Evolutionary conservation across 2,113 vertebrate species (phyloP), one percentile per base, ranked within the genome.

Genomic region (Rhadina sibilatrix): DNA sequence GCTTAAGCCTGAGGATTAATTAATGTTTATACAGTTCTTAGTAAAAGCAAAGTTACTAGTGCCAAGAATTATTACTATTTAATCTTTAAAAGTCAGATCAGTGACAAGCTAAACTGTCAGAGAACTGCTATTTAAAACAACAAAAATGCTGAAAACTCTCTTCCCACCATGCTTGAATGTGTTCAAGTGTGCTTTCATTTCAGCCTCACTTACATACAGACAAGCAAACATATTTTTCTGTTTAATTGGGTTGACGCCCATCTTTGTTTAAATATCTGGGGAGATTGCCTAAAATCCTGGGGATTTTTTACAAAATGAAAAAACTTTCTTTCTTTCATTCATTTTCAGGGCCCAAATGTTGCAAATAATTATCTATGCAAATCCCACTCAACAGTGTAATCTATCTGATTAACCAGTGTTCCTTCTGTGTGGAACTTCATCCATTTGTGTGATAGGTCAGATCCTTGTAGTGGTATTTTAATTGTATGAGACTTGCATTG

Each of bases 1-100:
- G 72, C 76, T 96, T 96, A 93, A 96, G 86, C 89, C 83, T 72
- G 56, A 86, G 90, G 95, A 96, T 97, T 97, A 97, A 97, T 96
- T 96, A 86, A 59, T 97, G 95, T 97, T 97, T 97, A 92, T 95
- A 91, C 56, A 95, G 88, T 74, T 71, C 84, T 94, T 97, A 96
- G 92, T 78, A 83, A 95, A 92, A 89, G 83, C 77, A 80, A 94
- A 96, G 81, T 83, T 5, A 3, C 83, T 71, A 95, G 88, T 89
- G 86, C 95, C 93, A 96, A 87, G 90, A 93, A 91, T 97, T 96
- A 91, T 89, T 96, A 90, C 72, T 94, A 85, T 85, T 94, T 82
- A 89, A 92, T 95, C 93, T 94, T 90, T 83, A 93, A 93, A 95
- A 96, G 93, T 92, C 89, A 96, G 83, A 85, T 93, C 69, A 88